Percentiles rank a stretch among this genome's conserved stretches.
These are phyloP conservation scores for Phocoena phocoena DNA, from an alignment of 2,113 vertebrate genomes.

Conservation along the genomic window DNA sequence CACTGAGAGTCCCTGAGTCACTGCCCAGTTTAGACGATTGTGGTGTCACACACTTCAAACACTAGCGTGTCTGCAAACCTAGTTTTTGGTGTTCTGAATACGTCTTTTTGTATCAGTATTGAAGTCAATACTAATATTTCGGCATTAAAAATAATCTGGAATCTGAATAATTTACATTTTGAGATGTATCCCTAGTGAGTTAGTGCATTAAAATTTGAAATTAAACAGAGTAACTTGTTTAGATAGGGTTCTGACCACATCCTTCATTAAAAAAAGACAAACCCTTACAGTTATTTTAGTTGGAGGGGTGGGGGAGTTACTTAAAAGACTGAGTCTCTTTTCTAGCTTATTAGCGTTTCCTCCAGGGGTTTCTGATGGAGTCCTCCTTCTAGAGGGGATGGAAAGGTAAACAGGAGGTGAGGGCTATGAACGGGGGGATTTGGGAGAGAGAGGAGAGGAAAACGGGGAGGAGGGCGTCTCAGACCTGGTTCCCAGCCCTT, in stretches of 20 bases:
- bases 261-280: background rate
- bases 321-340: background rate
- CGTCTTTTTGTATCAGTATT: background rate
- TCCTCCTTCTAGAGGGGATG: background rate
- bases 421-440: rapidly evolving
- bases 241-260: conserved; percentile 40
- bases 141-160: background rate
- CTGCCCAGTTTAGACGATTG: background rate
- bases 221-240: background rate
- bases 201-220: background rate
- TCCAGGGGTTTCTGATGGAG: background rate
- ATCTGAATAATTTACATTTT: background rate
- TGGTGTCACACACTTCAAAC: background rate
- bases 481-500: no score
- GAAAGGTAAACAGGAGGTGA: background rate
- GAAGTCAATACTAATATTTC: background rate
- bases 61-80: background rate
- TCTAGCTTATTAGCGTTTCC: background rate
- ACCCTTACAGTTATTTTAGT: background rate
- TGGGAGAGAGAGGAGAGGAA: background rate
- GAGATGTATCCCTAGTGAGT: background rate
- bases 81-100: background rate
- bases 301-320: background rate
- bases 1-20: background rate
- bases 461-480: background rate